Evolutionary conservation across 2,113 vertebrate genomes (phyloP).

Genomic region (Ctenodactylus gundi): DNA sequence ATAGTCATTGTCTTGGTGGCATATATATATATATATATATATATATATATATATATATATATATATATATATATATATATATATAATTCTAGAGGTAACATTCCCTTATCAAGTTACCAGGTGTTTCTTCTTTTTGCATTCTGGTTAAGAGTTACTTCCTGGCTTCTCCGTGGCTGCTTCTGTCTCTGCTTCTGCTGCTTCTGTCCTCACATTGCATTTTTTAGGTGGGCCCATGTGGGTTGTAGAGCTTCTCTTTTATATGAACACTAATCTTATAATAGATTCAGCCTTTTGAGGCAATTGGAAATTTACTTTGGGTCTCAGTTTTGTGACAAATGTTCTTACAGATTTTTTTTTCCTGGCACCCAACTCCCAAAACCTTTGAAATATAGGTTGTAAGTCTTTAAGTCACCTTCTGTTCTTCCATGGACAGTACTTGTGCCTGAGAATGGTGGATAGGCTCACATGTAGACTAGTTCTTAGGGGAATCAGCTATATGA

Average conservation of each 20-base stretch:
- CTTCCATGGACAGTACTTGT: neutral
- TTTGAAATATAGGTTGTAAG: neutral
- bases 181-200: fast-evolving
- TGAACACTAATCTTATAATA: neutral
- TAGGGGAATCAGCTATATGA: neutral
- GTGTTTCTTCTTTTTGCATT: too few relatives aligned
- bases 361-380: neutral
- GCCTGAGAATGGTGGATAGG: neutral
- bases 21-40: too few relatives aligned
- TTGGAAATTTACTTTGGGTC: neutral
- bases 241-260: neutral
- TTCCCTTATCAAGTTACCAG: neutral
- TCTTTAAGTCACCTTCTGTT: neutral
- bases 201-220: neutral
- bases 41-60: too few relatives aligned
- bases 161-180: too few relatives aligned
- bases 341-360: too few relatives aligned
- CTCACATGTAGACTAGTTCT: neutral
- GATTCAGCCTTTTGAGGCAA: neutral
- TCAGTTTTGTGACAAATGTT: too few relatives aligned
- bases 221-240: fast-evolving
- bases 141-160: neutral
- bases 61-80: too few relatives aligned
- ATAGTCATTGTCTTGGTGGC: neutral
- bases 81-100: neutral